A percentile compares a stretch with the other conserved stretches of the same genome.
These are phyloP conservation scores for Platygyra sinensis DNA, from an alignment of 64 coral and sea anemone species.

Conservation along the genomic window DNA sequence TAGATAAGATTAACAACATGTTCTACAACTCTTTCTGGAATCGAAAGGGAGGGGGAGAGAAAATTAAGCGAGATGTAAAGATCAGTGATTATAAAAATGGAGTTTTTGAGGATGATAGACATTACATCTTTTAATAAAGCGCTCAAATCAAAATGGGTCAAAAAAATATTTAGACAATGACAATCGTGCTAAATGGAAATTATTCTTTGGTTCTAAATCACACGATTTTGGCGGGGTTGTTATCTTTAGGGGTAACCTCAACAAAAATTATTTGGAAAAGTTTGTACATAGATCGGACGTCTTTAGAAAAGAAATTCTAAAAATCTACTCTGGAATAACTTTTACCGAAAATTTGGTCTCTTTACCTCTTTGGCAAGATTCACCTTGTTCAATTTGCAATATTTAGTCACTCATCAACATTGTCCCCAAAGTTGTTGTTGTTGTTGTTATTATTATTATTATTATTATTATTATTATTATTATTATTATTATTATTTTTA, in stretches of 20 bases:
- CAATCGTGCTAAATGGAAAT: too few species aligned
- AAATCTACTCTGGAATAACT: not conserved
- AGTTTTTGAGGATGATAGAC: constrained; percentile 24
- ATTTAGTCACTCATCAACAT: too few species aligned
- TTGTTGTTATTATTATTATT: too few species aligned
- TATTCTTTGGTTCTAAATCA: too few species aligned
- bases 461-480: too few species aligned
- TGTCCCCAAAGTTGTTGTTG: too few species aligned
- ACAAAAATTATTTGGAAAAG: not conserved
- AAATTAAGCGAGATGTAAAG: constrained; percentile 36
- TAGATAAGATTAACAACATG: not conserved
- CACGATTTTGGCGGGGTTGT: too few species aligned
- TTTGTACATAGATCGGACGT: not conserved
- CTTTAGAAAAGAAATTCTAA: not conserved
- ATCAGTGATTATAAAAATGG: constrained; percentile 25
- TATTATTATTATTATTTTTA: too few species aligned
- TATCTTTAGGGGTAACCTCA: constrained; percentile 5
- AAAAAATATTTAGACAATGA: constrained; percentile 26
- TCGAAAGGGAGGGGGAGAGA: not conserved
- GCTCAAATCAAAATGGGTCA: constrained; percentile 20
- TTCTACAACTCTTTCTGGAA: constrained; percentile 19
- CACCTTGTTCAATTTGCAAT: too few species aligned
- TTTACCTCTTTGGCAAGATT: too few species aligned
- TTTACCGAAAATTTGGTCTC: not conserved
- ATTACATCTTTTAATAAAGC: constrained; percentile 28